Conservation (phyloP, 1,140 invertebrate genomes). For the Anthonomus grandis region DNA sequence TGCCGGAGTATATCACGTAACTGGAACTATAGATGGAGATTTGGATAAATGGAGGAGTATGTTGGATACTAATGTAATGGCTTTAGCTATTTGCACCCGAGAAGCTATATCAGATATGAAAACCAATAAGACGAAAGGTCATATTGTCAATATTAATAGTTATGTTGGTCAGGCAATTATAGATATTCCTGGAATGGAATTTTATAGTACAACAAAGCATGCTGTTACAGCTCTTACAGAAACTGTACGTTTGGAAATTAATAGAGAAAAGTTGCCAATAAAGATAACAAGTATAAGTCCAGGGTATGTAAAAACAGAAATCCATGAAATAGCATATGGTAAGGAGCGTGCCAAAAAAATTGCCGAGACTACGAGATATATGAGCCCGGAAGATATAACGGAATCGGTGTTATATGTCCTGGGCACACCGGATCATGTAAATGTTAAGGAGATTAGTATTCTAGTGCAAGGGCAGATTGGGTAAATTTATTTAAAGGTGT, state of each 20-base stretch:
- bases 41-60: conserved; percentile 20
- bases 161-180: conserved; percentile 46
- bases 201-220: conserved; percentile 57
- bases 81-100: conserved; percentile 60
- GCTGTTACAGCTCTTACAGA: conserved; percentile 55
- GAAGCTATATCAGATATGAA: conserved; percentile 61
- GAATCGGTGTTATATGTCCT: conserved; percentile 53
- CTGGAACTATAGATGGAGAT: conserved; percentile 22
- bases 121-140: conserved; percentile 58
- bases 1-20: conserved; percentile 52
- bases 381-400: conserved; percentile 51
- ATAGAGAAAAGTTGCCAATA: conserved; percentile 41
- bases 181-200: conserved; percentile 29
- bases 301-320: conserved; percentile 21
- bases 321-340: background rate
- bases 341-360: background rate
- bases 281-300: conserved; percentile 45
- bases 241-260: conserved; percentile 54
- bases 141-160: conserved; percentile 64
- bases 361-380: background rate
- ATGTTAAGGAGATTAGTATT: conserved; percentile 2
- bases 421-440: conserved; percentile 33
- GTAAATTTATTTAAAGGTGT: no score
- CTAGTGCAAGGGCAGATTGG: no score
- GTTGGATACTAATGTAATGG: conserved; percentile 49